A percentile compares a stretch with the other conserved stretches of the same genome.
Evolutionary conservation across 2,888 invertebrate genomes (phyloP).

Genomic region (Athalia rosae): DNA sequence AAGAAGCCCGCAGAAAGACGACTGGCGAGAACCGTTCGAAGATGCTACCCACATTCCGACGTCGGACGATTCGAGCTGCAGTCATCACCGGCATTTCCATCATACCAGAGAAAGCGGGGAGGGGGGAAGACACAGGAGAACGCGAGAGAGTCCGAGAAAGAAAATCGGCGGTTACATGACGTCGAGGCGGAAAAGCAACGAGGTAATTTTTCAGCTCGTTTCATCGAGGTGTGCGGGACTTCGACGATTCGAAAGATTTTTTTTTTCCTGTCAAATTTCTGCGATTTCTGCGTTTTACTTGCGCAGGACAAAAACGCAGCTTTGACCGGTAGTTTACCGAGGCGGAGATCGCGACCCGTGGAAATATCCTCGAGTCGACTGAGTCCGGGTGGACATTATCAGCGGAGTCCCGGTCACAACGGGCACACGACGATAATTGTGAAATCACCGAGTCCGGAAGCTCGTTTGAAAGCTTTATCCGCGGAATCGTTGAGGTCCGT

Average conservation of each 20-base stretch:
- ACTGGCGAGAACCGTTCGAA: conserved; percentile 75
- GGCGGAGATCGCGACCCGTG: conserved; percentile 78
- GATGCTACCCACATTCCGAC: conserved; percentile 77
- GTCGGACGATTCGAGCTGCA: conserved; percentile 78
- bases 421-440: conserved; percentile 63
- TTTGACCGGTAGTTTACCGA: conserved; percentile 78
- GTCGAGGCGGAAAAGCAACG: conserved; percentile 74
- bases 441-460: conserved; percentile 74
- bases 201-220: conserved; percentile 60
- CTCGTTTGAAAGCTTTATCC: conserved; percentile 85
- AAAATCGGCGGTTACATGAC: conserved; percentile 77
- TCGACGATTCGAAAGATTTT: background rate
- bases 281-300: conserved; percentile 49
- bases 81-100: conserved; percentile 68
- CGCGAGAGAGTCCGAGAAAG: conserved; percentile 80
- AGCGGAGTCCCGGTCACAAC: conserved; percentile 73
- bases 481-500: conserved; percentile 92
- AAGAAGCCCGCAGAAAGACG: conserved; percentile 73
- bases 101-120: conserved; percentile 63
- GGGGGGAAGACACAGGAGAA: conserved; percentile 65
- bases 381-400: conserved; percentile 69
- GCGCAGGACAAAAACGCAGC: conserved; percentile 80
- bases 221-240: background rate
- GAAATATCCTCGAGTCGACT: conserved; percentile 74
- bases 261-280: too few species aligned